Evolutionary conservation across 2,797 vertebrate genomes (phyloP).

Genomic region (Pyrocephalus nanus): DNA sequence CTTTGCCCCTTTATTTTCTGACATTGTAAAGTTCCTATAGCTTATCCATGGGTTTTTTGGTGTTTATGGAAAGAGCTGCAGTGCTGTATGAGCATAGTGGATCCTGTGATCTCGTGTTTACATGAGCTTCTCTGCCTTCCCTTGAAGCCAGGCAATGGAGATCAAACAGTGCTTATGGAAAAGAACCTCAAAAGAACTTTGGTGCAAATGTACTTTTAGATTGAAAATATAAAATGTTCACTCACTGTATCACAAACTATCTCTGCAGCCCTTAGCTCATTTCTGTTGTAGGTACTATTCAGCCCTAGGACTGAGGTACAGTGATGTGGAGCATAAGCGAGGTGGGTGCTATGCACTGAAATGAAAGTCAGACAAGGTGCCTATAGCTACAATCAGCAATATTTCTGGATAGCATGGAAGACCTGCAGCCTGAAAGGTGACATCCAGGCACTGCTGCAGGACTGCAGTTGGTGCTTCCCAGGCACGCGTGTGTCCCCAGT

Average conservation of each 20-base stretch:
- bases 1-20: neutral
- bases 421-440: neutral
- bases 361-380: neutral
- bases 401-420: neutral
- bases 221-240: neutral
- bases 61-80: neutral
- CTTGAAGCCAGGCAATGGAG: neutral
- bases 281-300: neutral
- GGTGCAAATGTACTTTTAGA: neutral
- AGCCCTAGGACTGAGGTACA: neutral
- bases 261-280: neutral
- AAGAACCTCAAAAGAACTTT: neutral
- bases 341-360: neutral
- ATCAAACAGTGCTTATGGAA: neutral
- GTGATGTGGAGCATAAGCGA: neutral
- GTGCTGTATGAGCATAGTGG: neutral
- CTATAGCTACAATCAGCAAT: neutral
- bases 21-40: neutral
- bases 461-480: neutral
- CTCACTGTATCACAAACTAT: neutral
- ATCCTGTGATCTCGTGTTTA: neutral
- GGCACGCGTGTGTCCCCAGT: neutral
- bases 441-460: neutral
- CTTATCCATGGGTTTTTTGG: rapidly evolving
- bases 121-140: neutral